Conservation (phyloP, 2,113 vertebrate genomes). For the Serinus canaria region DNA sequence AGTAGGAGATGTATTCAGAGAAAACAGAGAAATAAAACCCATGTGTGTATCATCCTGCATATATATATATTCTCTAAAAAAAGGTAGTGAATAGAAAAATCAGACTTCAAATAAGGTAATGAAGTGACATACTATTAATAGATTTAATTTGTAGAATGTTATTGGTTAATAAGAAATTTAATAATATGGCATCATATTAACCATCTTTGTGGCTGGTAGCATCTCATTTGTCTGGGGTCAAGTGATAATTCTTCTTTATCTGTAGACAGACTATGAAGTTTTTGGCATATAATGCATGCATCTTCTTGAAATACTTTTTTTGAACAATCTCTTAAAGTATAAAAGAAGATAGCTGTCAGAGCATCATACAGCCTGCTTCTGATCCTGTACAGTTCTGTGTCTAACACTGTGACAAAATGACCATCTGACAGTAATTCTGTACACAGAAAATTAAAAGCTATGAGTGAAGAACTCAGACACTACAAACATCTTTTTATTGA, state of each 20-base stretch:
- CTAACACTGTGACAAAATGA: slow-evolving; percentile 46
- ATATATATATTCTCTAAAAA: not conserved
- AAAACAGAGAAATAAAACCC: not conserved
- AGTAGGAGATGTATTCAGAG: not conserved
- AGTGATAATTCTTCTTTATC: not conserved
- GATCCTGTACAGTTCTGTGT: not conserved
- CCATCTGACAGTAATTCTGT: slow-evolving; percentile 37
- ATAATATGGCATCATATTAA: slow-evolving; percentile 12
- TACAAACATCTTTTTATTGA: slow-evolving; percentile 24
- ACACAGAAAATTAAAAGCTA: slow-evolving; percentile 24
- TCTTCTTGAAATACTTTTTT: not conserved
- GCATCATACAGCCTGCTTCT: not conserved
- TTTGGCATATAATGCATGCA: not conserved
- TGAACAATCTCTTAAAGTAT: not conserved
- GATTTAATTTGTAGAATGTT: not conserved
- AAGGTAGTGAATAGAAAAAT: not conserved
- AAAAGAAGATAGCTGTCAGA: slow-evolving; percentile 6
- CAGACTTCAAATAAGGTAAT: not conserved
- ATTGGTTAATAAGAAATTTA: slow-evolving; percentile 37
- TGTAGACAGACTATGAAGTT: not conserved
- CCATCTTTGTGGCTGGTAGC: not conserved
- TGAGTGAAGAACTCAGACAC: not conserved
- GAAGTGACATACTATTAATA: not conserved
- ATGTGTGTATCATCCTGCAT: not conserved
- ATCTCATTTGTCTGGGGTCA: not conserved